Conservation (phyloP, 2,797 vertebrate genomes). For the Anguilla pacifica region DNA sequence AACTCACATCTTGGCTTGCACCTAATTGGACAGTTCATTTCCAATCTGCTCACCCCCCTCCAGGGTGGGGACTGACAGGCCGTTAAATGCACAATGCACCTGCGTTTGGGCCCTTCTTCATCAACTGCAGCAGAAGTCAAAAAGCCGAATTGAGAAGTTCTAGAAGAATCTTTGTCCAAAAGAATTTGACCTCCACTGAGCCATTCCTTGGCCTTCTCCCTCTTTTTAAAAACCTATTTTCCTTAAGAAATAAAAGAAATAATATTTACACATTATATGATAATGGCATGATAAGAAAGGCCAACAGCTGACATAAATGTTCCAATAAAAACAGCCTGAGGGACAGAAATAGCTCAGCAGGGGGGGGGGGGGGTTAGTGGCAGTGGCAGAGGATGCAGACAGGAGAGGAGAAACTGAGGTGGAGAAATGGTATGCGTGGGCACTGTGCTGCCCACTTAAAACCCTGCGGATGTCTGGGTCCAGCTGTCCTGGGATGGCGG, state of each 20-base stretch:
- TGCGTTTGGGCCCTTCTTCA: background rate
- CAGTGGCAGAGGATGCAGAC: background rate
- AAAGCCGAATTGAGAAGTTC: background rate
- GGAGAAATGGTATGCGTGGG: background rate
- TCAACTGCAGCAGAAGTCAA: background rate
- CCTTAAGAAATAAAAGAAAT: background rate
- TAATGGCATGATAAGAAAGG: background rate
- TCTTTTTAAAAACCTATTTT: background rate
- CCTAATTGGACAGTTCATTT: background rate
- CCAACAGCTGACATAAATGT: background rate
- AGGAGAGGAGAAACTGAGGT: background rate
- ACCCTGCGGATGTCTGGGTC: background rate
- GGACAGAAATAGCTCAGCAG: background rate
- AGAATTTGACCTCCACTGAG: background rate
- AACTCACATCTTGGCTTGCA: background rate
- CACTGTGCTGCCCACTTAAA: background rate
- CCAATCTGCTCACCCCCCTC: background rate
- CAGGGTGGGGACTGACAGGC: background rate
- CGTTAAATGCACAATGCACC: background rate
- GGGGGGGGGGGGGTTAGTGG: background rate
- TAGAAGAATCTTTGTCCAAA: background rate
- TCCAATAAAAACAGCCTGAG: background rate
- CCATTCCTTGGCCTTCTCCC: background rate
- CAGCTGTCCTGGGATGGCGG: background rate
- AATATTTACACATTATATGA: slow-evolving; percentile 16